A percentile compares a stretch with the other conserved stretches of the same genome.
phyloP scores from a whole-genome alignment of 2,888 invertebrate genomes.

The Diaperis boleti region DNA sequence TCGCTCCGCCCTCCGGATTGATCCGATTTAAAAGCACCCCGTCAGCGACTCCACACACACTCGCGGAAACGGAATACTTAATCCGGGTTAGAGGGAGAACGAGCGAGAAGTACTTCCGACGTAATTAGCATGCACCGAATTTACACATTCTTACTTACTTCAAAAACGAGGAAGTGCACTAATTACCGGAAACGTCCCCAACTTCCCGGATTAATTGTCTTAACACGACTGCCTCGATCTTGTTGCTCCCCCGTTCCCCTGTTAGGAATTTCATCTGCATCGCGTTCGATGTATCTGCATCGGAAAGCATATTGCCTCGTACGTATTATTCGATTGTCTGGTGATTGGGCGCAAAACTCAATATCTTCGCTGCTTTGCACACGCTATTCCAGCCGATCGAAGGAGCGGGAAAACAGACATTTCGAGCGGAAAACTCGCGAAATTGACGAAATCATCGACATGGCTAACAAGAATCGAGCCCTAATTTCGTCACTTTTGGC shows the following conservation, averaged over 20 bases:
- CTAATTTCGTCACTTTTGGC: too few species aligned
- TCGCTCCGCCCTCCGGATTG: conserved; percentile 9
- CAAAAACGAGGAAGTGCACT: neutral
- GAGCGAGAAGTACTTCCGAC: neutral
- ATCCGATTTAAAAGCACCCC: conserved; percentile 15
- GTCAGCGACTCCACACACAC: conserved; percentile 14
- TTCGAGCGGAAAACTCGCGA: neutral
- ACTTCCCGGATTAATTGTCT: neutral
- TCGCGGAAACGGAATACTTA: conserved; percentile 1
- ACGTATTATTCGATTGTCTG: conserved; percentile 2
- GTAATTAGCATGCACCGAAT: neutral
- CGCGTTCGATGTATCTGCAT: neutral
- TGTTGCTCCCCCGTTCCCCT: neutral
- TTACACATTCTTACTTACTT: neutral
- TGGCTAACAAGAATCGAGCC: too few species aligned
- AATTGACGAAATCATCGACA: neutral
- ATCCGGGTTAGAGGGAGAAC: neutral
- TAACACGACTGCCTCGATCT: neutral
- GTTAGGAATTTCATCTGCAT: neutral
- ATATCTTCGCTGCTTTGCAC: neutral
- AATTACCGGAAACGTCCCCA: neutral
- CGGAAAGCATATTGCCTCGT: conserved; percentile 1
- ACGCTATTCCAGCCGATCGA: neutral
- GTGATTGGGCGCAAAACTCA: conserved; percentile 2
- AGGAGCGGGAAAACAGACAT: neutral